A percentile compares a stretch with the other conserved stretches of the same genome.
Conservation (phyloP, 2,113 vertebrate genomes). For the Calypte anna region DNA sequence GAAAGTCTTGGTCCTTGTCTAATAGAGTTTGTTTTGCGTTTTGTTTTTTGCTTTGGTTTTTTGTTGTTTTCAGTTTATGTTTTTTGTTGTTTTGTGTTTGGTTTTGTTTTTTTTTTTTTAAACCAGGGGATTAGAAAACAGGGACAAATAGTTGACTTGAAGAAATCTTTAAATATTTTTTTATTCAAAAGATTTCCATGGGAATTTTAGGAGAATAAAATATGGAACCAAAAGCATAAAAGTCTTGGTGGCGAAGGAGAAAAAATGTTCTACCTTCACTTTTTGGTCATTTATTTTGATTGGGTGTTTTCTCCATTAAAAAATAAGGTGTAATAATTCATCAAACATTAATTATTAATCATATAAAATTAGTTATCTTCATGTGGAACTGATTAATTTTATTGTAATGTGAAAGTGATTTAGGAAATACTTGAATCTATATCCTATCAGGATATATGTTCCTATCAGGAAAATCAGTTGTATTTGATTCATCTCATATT, state of each 20-base stretch:
- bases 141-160: neutral
- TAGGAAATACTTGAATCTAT: neutral
- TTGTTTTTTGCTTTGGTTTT: neutral
- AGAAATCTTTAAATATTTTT: neutral
- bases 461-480: neutral
- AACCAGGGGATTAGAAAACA: neutral
- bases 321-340: conserved; percentile 8
- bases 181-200: neutral
- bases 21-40: neutral
- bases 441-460: neutral
- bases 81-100: neutral
- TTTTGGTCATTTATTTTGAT: neutral
- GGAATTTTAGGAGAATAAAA: neutral
- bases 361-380: conserved; percentile 21
- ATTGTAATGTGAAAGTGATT: neutral
- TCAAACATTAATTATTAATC: neutral
- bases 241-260: neutral
- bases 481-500: neutral
- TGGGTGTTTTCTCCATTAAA: neutral
- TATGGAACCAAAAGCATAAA: neutral
- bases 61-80: neutral
- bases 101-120: neutral
- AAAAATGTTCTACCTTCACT: neutral
- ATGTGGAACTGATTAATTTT: conserved; percentile 13
- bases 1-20: neutral